phyloP scores from a whole-genome alignment of 2,797 vertebrate genomes.

The Chanos chanos region DNA sequence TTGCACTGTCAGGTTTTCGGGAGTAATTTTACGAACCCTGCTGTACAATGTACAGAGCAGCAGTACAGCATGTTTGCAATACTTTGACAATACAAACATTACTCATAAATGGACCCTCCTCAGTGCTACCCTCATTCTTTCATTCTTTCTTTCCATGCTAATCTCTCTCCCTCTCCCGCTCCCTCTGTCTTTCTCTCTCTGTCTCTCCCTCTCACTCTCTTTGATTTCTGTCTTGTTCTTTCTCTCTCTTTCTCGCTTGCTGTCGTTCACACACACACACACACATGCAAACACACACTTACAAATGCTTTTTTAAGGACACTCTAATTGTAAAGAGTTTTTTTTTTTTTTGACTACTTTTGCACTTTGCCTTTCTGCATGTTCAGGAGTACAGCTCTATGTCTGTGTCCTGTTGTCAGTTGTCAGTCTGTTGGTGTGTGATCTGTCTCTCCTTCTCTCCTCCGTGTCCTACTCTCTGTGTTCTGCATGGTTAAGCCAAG shows the following conservation, averaged over 20 bases:
- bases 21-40: no score
- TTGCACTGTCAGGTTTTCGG: no score
- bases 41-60: no score
- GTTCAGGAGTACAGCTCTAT: neutral
- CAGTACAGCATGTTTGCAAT: no score
- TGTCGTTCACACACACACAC: neutral
- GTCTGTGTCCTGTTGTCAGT: neutral
- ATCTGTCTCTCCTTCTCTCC: neutral
- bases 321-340: neutral
- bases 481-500: slow-evolving; percentile 33
- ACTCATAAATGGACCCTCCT: no score
- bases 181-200: slow-evolving; percentile 12
- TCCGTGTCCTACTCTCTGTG: slow-evolving; percentile 10
- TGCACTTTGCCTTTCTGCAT: neutral
- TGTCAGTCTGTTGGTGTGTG: neutral
- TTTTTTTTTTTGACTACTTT: neutral
- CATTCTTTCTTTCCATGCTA: no score
- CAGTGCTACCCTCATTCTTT: no score
- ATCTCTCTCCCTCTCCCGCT: slow-evolving; percentile 41
- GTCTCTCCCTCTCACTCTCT: slow-evolving; percentile 35
- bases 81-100: no score
- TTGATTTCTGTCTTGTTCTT: slow-evolving; percentile 42
- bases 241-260: neutral
- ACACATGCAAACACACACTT: neutral
- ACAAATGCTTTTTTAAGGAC: no score